Evolutionary conservation across 2,888 invertebrate species (phyloP).

Genomic region (Cryptops parisi): DNA sequence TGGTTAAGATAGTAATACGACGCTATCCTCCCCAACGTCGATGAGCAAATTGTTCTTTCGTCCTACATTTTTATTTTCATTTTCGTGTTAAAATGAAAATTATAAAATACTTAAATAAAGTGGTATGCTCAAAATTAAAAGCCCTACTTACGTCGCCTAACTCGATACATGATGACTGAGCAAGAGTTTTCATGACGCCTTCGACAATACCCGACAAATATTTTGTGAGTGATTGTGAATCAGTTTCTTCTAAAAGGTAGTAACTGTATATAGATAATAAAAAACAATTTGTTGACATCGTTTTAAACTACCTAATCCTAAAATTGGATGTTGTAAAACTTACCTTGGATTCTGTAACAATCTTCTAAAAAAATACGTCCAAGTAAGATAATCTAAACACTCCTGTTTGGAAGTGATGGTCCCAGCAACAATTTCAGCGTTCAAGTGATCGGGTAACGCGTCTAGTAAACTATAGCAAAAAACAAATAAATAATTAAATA

Average conservation of each 20-base stretch:
- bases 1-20: conserved; percentile 95
- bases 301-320: no score
- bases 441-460: conserved; percentile 89
- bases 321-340: no score
- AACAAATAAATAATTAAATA: background rate
- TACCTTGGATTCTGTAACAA: conserved; percentile 83
- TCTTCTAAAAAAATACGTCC: conserved; percentile 95
- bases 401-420: conserved; percentile 86
- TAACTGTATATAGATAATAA: conserved; percentile 12
- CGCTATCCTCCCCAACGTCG: conserved; percentile 80
- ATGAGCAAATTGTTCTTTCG: conserved; percentile 42
- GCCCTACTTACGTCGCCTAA: conserved; percentile 45
- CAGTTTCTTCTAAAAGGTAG: conserved; percentile 14
- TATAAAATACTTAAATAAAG: background rate
- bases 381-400: conserved; percentile 90
- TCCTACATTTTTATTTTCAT: conserved; percentile 38
- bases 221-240: conserved; percentile 32
- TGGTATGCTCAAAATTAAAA: no score
- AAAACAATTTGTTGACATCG: conserved; percentile 13
- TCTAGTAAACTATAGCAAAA: conserved; percentile 50
- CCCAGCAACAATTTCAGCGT: conserved; percentile 85
- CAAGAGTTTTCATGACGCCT: conserved; percentile 53
- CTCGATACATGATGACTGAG: conserved; percentile 60
- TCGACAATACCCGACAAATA: conserved; percentile 73
- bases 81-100: conserved; percentile 6